Base-by-base conservation (phyloP, 1,140 invertebrate species). In the Eurosta solidaginis region DNA sequence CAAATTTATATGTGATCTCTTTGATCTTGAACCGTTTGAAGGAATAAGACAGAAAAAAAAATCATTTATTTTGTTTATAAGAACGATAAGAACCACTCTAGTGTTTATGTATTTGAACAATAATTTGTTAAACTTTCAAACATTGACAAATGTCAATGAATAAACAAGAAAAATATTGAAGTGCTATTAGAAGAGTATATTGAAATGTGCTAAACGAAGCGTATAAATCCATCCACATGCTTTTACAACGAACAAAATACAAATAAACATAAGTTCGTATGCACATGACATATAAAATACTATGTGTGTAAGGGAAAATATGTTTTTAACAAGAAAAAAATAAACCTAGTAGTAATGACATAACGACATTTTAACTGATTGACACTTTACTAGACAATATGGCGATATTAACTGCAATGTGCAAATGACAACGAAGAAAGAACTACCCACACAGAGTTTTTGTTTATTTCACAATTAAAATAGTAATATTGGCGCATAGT, bases 361-460 rank as follows among this genome's bases (percentile, higher is more conserved):
- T 40, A 20, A 40, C 59, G 59, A 68, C 59, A 68, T 33, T 68
- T 68, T 68, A 68, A 68, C 59, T 68, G 59, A 68, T 68, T 68
- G 59, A 68, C 33, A 68, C 59, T 68, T 33, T 40, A 68, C 36
- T 68, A 68, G 59, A 68, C 59, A 68, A 33, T 29, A 40, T 68
- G 59, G 33, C 40, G 36, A 40, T 68, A 68, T 68, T 68, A 68
- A 33, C 33, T 12, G 17, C 17, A n/a, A n/a, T 17, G 40, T 5
- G 33, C 59, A 68, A 9, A n/a, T 59, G 20, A 2, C 12, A 5
- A 27, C 14, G 27, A 2, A 59, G 49, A 52, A 52, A 22, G 49
- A 52, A 22, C 49, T 20, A n/a, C n/a, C n/a, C n/a, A n/a, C n/a
- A n/a, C n/a, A n/a, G n/a, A n/a, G n/a, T n/a, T n/a, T n/a, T n/a